A percentile compares a stretch with the other conserved stretches of the same genome.
Conservation (phyloP, 2,888 invertebrate genomes). For the Andricus curvator region DNA sequence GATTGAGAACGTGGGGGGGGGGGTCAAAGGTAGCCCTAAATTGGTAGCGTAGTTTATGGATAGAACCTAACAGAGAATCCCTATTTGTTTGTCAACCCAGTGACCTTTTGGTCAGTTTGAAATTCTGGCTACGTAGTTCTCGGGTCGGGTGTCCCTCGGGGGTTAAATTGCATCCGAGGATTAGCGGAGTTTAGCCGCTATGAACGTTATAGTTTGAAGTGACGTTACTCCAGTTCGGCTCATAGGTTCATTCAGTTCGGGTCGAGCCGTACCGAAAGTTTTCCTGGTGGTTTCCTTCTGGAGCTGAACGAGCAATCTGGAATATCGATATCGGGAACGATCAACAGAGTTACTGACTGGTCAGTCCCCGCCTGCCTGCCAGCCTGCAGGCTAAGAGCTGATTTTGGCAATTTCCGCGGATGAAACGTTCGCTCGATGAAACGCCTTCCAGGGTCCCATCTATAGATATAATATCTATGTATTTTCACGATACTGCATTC, state of each 20-base stretch:
- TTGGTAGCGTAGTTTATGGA: no score
- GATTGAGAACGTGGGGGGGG: no score
- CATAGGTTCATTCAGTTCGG: conserved; percentile 46
- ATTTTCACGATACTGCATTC: conserved; percentile 21
- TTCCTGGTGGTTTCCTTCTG: conserved; percentile 51
- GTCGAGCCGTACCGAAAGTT: conserved; percentile 49
- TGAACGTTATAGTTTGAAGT: conserved; percentile 50
- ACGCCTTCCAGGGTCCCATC: conserved; percentile 2
- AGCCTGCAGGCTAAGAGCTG: conserved; percentile 45
- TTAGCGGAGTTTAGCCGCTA: conserved; percentile 52
- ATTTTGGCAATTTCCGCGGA: conserved; percentile 49
- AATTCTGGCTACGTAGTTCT: conserved; percentile 44
- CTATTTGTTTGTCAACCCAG: conserved; percentile 12
- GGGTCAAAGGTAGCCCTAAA: no score
- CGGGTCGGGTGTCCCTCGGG: conserved; percentile 45
- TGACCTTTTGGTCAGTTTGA: conserved; percentile 47
- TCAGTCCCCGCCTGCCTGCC: conserved; percentile 44
- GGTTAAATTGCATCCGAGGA: conserved; percentile 53
- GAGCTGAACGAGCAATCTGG: conserved; percentile 47
- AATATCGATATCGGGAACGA: conserved; percentile 53
- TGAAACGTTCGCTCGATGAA: conserved; percentile 24
- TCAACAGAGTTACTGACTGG: conserved; percentile 49
- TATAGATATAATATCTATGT: conserved; percentile 12
- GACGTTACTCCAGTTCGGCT: conserved; percentile 44
- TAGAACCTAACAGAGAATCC: not conserved